These are phyloP conservation scores for Latheticus oryzae DNA, from an alignment of 2,888 invertebrate genomes.

Conservation along the genomic window DNA sequence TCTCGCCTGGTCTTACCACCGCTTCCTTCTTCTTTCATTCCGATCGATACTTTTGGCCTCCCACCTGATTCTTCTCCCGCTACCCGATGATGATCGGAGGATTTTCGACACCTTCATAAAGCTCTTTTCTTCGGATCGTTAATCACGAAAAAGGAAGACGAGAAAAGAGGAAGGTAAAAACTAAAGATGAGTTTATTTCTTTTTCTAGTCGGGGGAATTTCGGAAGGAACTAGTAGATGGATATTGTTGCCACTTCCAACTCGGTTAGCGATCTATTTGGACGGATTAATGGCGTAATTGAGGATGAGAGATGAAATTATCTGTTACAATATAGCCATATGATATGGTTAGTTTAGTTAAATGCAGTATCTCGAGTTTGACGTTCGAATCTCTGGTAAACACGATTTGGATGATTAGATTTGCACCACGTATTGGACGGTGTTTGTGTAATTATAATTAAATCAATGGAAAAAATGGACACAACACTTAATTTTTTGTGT, in stretches of 20 bases:
- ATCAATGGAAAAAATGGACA: too few relatives aligned
- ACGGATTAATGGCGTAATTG: constrained; percentile 33
- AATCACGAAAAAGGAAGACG: constrained; percentile 42
- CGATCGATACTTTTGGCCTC: constrained; percentile 41
- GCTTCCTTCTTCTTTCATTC: constrained; percentile 35
- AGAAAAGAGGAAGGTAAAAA: constrained; percentile 34
- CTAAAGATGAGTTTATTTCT: too few relatives aligned
- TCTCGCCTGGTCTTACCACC: constrained; percentile 25
- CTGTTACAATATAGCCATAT: constrained; percentile 34
- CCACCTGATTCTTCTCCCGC: constrained; percentile 36
- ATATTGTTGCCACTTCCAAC: not conserved
- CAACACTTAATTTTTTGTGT: too few relatives aligned
- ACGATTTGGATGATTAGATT: constrained; percentile 37
- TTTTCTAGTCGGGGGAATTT: too few relatives aligned
- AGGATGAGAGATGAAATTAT: constrained; percentile 33
- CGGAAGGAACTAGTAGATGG: too few relatives aligned
- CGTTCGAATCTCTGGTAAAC: constrained; percentile 33
- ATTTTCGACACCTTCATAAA: constrained; percentile 29
- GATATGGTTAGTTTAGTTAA: constrained; percentile 37
- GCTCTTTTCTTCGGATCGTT: constrained; percentile 25
- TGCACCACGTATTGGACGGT: constrained; percentile 17
- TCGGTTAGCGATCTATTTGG: constrained; percentile 13
- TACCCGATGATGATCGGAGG: constrained; percentile 10
- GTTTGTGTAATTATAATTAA: too few relatives aligned
- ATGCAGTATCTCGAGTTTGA: constrained; percentile 33